Evolutionary conservation across 2,888 invertebrate genomes (phyloP).

Genomic region (Aromia moschata): DNA sequence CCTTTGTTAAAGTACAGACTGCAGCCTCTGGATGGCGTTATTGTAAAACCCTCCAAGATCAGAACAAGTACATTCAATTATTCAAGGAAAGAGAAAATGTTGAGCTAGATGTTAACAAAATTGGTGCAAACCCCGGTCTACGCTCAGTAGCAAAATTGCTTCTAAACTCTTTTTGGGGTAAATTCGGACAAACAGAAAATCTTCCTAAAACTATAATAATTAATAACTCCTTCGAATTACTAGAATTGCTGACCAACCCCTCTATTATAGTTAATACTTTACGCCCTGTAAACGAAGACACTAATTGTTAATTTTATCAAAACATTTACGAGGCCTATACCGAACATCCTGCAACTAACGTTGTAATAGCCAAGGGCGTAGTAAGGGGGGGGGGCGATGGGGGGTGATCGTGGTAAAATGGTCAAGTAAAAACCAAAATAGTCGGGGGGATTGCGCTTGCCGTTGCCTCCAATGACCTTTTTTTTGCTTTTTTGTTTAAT

Average conservation of each 20-base stretch:
- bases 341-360: too few species aligned
- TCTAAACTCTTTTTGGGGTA: conserved; percentile 50
- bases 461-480: too few species aligned
- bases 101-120: conserved; percentile 36
- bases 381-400: conserved; percentile 40
- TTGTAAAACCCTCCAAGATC: conserved; percentile 37
- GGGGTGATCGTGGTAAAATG: too few species aligned
- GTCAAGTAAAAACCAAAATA: too few species aligned
- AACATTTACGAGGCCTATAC: too few species aligned
- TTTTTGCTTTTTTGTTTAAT: too few species aligned
- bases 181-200: conserved; percentile 38
- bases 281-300: conserved; percentile 28
- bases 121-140: conserved; percentile 41
- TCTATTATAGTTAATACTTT: conserved; percentile 18
- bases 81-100: conserved; percentile 43
- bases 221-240: conserved; percentile 10
- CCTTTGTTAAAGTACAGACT: conserved; percentile 50
- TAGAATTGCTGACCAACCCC: conserved; percentile 23
- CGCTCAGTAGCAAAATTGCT: conserved; percentile 46
- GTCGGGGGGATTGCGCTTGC: too few species aligned
- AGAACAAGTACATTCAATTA: conserved; percentile 39
- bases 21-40: conserved; percentile 48
- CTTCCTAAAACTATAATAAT: conserved; percentile 30
- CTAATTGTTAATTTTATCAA: too few species aligned
- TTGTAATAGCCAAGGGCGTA: too few species aligned